Evolutionary conservation across 2,113 vertebrate genomes (phyloP), one percentile per base, ranked within the genome.

Genomic region (Furnarius figulus): DNA sequence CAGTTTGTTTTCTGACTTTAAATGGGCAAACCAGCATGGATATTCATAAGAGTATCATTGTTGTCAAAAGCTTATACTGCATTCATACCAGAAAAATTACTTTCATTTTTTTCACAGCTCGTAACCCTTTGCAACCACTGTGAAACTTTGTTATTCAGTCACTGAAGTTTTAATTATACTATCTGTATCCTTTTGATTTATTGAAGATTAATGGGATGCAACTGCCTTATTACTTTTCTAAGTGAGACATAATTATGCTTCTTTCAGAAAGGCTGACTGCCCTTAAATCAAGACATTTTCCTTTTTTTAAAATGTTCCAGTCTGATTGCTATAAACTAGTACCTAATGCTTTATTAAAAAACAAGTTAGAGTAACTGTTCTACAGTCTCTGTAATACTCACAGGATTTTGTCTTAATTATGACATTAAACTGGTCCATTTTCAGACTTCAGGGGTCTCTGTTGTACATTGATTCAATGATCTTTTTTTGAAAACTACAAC

Each of bases 131-230:
- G 42, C 22, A 71, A 61, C 50, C 7, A 53, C 83, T 72, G 18
- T 87, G 70, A 93, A 96, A 96, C n/a, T 87, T 84, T 68, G 10
- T 87, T 82, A 37, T 49, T 46, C 24, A 67, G n/a, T 79, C 47
- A 25, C 50, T 93, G 74, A 95, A 85, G 77, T 95, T 93, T 94
- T 97, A 95, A 96, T 94, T 92, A 89, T 67, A 40, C 18, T 95
- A 35, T 67, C 77, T 94, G 53, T 76, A 78, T 94, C 59, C 77
- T 84, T 94, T 97, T 90, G 55, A 88, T 96, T 56, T 87, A 59
- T 39, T 83, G 53, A 53, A 66, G 84, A 90, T 90, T 97, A 93
- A 87, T 93, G 85, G 86, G n/a, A 96, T 86, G 92, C 79, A 95
- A 76, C 85, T 70, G 73, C 89, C 61, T 90, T 94, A 93, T 92